Evolutionary conservation across 2,888 invertebrate genomes (phyloP), one percentile per base, ranked within the genome.

Genomic region (Thecocarcelia acutangulata): DNA sequence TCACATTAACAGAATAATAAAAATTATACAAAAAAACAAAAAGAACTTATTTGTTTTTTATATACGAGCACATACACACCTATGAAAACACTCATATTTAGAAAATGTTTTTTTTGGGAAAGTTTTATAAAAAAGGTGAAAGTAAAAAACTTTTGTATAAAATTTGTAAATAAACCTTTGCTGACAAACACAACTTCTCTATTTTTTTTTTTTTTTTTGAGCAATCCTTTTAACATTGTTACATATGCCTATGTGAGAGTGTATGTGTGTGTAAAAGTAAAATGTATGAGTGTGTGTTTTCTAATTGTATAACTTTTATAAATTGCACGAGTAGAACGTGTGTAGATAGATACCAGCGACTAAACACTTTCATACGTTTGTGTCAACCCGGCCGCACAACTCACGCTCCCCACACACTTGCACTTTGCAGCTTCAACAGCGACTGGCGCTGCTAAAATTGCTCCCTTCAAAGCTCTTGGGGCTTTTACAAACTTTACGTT

Each of bases 311-410:
- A 33, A 64, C 13, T 40, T 21, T 50, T 19, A 50, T 11, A 37
- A 64, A 66, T 48, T 76, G 68, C 61, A 58, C 52, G 37, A 61
- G 56, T 68, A 48, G 52, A 66, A 68, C 58, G 69, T 64, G 2
- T n/a, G 42, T 5, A 24, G 24, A 50, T 56, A 81, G 69, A 74
- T 52, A 72, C 79, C 73, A 66, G 64, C 63, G 74, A 64, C 64
- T 63, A 80, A 72, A 78, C 78, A 72, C 74, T 80, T 75, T 33
- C 33, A 9, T 33, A 56, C 37, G 37, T 64, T 82, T 58, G 63
- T 80, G 75, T 76, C 70, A 72, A 75, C 46, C 54, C 50, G 54
- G 50, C 24, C 66, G 37, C 24, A 59, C 11, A 37, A 42, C 21
- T 52, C 15, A 33, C 15, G n/a, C 44, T 44, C 66, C 54, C 19